phyloP scores from a whole-genome alignment of 2,888 invertebrate genomes.

The Heliconius erato region DNA sequence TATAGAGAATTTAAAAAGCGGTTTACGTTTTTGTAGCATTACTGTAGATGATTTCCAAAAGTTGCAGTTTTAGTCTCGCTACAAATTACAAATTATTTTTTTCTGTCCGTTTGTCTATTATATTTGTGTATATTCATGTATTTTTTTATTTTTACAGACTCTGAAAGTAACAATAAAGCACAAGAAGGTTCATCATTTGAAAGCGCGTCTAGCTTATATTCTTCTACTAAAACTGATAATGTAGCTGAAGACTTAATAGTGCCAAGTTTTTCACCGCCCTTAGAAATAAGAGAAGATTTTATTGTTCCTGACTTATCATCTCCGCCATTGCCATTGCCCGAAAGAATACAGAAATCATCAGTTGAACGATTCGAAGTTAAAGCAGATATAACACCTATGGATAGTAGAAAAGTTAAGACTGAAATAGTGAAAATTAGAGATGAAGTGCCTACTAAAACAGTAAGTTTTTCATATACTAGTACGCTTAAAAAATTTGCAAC shows the following conservation, averaged over 20 bases:
- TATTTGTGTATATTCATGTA: background rate
- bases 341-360: constrained; percentile 69
- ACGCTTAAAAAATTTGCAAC: background rate
- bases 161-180: constrained; percentile 85
- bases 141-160: constrained; percentile 72
- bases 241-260: constrained; percentile 88
- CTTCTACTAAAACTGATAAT: constrained; percentile 90
- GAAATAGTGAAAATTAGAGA: constrained; percentile 75
- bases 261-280: constrained; percentile 86
- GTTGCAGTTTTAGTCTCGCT: background rate
- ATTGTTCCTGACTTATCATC: constrained; percentile 79
- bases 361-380: constrained; percentile 79
- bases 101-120: no score
- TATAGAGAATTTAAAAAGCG: no score
- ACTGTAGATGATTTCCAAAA: no score
- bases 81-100: no score
- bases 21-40: no score
- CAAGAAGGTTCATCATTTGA: constrained; percentile 95
- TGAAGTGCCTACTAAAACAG: constrained; percentile 67
- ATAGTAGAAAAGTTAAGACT: constrained; percentile 83
- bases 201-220: constrained; percentile 93
- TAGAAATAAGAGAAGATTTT: constrained; percentile 82
- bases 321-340: constrained; percentile 79
- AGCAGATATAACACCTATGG: constrained; percentile 73
- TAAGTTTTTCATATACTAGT: constrained; percentile 49